Conservation (phyloP, 2,888 invertebrate species). For the Trypoxylon attenuatum region DNA sequence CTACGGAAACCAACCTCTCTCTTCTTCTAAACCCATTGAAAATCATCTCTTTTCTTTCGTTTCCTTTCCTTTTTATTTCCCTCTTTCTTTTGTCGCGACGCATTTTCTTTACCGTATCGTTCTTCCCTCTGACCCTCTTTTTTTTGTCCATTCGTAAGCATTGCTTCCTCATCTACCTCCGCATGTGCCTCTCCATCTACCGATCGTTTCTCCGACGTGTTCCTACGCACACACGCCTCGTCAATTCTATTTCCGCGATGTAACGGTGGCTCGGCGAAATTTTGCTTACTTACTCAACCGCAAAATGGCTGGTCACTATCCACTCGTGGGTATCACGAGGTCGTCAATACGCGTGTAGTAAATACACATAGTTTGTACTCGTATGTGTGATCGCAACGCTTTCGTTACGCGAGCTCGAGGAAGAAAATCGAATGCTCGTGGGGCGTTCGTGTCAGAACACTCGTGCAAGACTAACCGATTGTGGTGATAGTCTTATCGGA, state of each 20-base stretch:
- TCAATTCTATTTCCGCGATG: neutral
- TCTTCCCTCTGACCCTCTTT: neutral
- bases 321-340: neutral
- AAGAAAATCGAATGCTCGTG: too few species aligned
- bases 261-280: conserved; percentile 17
- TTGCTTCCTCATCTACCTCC: neutral
- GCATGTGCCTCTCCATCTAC: neutral
- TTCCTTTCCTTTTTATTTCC: neutral
- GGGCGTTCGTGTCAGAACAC: too few species aligned
- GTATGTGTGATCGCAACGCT: too few species aligned
- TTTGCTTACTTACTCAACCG: conserved; percentile 12
- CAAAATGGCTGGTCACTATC: conserved; percentile 11
- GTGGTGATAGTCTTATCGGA: too few species aligned
- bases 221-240: neutral
- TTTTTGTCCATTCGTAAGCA: neutral
- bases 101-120: too few species aligned
- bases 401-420: too few species aligned
- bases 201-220: neutral
- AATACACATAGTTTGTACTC: too few species aligned
- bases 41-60: neutral
- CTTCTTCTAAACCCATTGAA: neutral
- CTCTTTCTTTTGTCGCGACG: neutral
- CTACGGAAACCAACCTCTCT: conserved; percentile 41
- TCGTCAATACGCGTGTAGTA: conserved; percentile 16
- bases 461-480: too few species aligned